phyloP scores from a whole-genome alignment of 92 coral and sea anemone genomes.

The Nematostella vectensis region DNA sequence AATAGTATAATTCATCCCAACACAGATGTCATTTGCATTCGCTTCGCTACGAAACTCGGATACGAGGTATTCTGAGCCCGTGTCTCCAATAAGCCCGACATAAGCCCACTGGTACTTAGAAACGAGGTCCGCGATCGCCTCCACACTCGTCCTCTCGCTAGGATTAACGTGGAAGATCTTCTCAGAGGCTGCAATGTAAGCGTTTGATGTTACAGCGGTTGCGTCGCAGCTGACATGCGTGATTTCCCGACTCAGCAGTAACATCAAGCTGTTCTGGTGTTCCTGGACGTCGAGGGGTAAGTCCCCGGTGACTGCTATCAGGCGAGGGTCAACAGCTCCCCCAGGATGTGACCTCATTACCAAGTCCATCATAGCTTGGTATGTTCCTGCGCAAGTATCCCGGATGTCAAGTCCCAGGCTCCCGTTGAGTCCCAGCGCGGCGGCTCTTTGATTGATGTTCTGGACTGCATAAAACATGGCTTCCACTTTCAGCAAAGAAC shows the following conservation, averaged over 20 bases:
- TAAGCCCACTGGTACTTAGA: conserved; percentile 74
- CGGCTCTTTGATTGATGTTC: conserved; percentile 15
- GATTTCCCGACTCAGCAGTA: conserved; percentile 24
- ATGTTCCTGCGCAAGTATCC: conserved; percentile 19
- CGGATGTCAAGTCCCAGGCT: conserved; percentile 22
- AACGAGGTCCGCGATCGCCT: conserved; percentile 56
- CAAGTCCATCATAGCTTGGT: conserved; percentile 16
- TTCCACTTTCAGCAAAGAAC: conserved; percentile 26
- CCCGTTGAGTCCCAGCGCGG: conserved; percentile 15
- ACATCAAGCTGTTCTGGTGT: conserved; percentile 13
- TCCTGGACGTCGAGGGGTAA: conserved; percentile 19
- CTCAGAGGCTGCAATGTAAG: conserved; percentile 15
- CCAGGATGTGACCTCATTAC: conserved; percentile 1
- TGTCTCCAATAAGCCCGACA: conserved; percentile 52
- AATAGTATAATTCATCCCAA: conserved; percentile 37
- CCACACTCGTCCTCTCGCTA: conserved; percentile 48
- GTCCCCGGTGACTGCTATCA: conserved; percentile 46
- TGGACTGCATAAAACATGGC: conserved; percentile 40
- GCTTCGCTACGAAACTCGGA: conserved; percentile 41
- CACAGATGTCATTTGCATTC: conserved; percentile 30
- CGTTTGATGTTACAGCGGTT: conserved; percentile 29
- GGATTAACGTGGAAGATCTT: conserved; percentile 45
- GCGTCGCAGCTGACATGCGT: conserved; percentile 69
- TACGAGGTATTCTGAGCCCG: conserved; percentile 15
- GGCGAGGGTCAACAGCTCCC: background rate